These are phyloP conservation scores for Esox niger DNA, from an alignment of 2,113 vertebrate species.

Conservation along the genomic window DNA sequence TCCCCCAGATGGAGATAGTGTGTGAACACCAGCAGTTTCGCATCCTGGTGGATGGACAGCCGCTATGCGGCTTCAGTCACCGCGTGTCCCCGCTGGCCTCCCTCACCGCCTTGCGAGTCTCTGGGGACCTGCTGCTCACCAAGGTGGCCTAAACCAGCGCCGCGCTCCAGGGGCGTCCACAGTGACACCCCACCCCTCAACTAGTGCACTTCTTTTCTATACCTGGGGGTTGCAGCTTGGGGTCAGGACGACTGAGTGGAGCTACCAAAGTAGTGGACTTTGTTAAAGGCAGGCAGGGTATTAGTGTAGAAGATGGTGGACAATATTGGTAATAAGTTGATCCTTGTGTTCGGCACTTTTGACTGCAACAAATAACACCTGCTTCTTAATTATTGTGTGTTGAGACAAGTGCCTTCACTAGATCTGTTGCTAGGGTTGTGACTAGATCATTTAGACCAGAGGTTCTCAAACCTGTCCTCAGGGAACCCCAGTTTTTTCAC, in stretches of 20 bases:
- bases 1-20: constrained; percentile 84
- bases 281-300: neutral
- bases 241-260: no score
- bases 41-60: constrained; percentile 84
- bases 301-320: constrained; percentile 4
- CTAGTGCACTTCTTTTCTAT: neutral
- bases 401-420: constrained; percentile 71
- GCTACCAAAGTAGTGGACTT: constrained; percentile 24
- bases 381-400: constrained; percentile 48
- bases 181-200: neutral
- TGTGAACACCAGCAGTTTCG: constrained; percentile 92
- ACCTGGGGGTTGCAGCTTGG: no score
- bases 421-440: no score
- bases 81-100: constrained; percentile 75
- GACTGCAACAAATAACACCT: constrained; percentile 34
- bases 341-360: constrained; percentile 24
- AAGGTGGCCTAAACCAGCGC: constrained; percentile 80
- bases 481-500: no score
- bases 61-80: constrained; percentile 83
- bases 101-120: constrained; percentile 78
- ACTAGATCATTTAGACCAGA: no score
- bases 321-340: constrained; percentile 28
- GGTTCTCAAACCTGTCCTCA: no score
- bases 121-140: constrained; percentile 84
- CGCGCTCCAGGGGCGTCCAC: neutral